Percentiles rank a stretch among this genome's conserved stretches.
Conservation (phyloP, 2,888 invertebrate species). For the Nowickia ferox region DNA sequence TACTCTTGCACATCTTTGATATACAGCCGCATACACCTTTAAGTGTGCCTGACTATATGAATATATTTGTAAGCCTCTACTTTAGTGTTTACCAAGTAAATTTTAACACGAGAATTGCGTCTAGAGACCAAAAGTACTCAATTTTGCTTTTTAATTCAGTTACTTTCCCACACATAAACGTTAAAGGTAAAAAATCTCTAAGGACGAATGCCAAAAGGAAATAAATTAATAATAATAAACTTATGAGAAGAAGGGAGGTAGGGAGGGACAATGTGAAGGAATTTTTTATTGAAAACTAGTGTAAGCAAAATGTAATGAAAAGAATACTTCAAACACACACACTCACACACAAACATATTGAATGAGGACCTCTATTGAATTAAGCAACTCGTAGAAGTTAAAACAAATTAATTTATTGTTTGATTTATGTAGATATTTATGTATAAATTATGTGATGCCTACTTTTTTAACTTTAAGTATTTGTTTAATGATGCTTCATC, state of each 20-base stretch:
- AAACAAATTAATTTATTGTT: no score
- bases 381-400: no score
- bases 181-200: constrained; percentile 2
- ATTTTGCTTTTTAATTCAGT: constrained; percentile 14
- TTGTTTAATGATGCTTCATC: no score
- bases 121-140: not conserved
- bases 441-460: no score
- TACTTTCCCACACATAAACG: not conserved
- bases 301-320: no score
- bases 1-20: no score
- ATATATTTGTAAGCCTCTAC: not conserved
- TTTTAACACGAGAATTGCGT: not conserved
- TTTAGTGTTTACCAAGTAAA: not conserved
- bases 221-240: constrained; percentile 12
- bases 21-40: not conserved
- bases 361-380: no score
- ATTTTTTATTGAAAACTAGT: not conserved
- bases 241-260: no score
- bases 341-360: no score
- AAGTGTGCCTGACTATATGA: not conserved
- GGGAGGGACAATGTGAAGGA: not conserved
- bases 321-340: no score
- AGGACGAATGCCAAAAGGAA: not conserved
- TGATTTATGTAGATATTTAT: no score
- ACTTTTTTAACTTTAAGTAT: no score